Evolutionary conservation across 2,888 invertebrate species (phyloP), one percentile per base, ranked within the genome.

Genomic region (Drosophila macrospina): DNA sequence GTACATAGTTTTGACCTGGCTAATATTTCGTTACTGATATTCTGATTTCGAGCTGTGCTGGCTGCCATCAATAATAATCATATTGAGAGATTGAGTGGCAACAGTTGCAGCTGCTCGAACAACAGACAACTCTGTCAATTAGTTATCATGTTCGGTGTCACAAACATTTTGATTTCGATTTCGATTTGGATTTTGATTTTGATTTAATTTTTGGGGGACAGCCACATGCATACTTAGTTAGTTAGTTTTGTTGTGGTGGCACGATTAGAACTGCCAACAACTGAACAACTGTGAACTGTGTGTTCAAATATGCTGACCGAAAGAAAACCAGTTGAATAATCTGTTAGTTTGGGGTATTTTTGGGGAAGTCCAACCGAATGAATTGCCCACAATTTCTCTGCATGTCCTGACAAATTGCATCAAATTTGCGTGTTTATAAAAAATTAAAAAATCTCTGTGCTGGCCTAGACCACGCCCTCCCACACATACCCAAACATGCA

Each of bases 101-200:
- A 55, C 68, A 73, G 61, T 61, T 71, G 67, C 74, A 67, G 63
- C 70, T 71, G 74, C 56, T 44, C 13, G 24, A 44, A 55, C 64
- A 61, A 51, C 69, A 72, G 57, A 64, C 67, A 71, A 66, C 57
- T 80, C 76, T 81, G 84, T 86, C 84, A 84, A 86, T 86, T 86
- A 84, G 84, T 81, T 84, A 81, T 86, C 86, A 80, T 84, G 84
- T 84, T 71, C 68, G 65, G 66, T 84, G 84, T 84, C 84, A 84
- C 70, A 75, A 75, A 74, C 64, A 68, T 72, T 78, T 74, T 61
- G 82, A 79, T 81, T 81, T 76, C 47, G 82, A 82, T 69, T 85
- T 79, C 86, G 83, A 84, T 84, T 84, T 81, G 84, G 86, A 86
- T 84, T 86, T 69, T 48, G 1, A n/a, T n/a, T 85, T 79, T 84